phyloP scores from a whole-genome alignment of 2,797 vertebrate genomes.

The Poeciliopsis presidionis region DNA sequence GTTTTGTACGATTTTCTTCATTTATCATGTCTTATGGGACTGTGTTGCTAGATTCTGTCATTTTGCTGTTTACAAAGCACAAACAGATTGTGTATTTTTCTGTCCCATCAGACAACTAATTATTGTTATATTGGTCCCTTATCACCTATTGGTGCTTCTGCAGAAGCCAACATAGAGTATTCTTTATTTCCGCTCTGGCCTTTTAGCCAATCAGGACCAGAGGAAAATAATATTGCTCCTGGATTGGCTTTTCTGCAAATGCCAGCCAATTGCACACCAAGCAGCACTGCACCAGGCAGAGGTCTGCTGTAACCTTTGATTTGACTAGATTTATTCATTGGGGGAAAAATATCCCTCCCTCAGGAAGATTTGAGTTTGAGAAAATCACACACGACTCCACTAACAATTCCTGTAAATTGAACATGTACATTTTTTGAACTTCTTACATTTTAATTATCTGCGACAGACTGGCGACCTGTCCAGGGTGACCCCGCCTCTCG shows the following conservation, averaged over 20 bases:
- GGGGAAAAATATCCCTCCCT: not conserved
- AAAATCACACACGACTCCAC: not conserved
- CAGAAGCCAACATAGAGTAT: no score
- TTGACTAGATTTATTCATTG: not conserved
- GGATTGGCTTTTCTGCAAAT: no score
- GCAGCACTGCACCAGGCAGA: no score
- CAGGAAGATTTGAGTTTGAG: not conserved
- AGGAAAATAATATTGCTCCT: no score
- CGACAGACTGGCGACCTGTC: no score
- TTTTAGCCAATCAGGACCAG: no score
- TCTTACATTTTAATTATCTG: no score
- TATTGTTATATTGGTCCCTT: not conserved
- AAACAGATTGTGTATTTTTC: conserved; percentile 34
- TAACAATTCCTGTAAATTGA: not conserved
- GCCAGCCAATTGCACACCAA: no score
- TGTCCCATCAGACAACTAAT: conserved; percentile 30
- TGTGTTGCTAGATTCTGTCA: no score
- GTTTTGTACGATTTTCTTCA: conserved; percentile 17
- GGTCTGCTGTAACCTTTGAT: not conserved
- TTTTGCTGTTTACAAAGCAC: conserved; percentile 19
- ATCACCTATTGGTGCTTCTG: not conserved
- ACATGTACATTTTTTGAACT: not conserved
- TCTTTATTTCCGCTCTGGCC: no score
- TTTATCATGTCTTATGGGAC: conserved; percentile 24
- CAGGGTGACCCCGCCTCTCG: no score